Percentiles rank a stretch among this genome's conserved stretches.
These are phyloP conservation scores for Ispidina lecontei DNA, from an alignment of 2,797 vertebrate species.

Conservation along the genomic window DNA sequence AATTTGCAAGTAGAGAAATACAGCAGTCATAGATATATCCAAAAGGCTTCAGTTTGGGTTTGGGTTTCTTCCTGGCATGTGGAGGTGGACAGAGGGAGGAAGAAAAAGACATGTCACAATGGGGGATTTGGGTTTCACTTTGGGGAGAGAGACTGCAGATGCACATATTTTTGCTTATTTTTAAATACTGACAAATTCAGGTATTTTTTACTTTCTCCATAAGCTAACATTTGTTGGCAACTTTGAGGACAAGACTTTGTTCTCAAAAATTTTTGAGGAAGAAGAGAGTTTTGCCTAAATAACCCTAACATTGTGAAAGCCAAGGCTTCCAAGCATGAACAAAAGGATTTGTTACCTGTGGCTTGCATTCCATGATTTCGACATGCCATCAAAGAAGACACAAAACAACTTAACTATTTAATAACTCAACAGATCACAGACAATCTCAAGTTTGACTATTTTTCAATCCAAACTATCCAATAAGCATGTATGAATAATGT, in stretches of 20 bases:
- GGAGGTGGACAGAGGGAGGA: background rate
- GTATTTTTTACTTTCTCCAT: background rate
- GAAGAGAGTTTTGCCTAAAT: background rate
- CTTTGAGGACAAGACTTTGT: background rate
- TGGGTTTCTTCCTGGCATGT: background rate
- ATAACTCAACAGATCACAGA: background rate
- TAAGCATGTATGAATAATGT: background rate
- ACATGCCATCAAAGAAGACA: background rate
- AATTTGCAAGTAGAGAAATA: background rate
- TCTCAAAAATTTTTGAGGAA: background rate
- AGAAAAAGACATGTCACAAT: background rate
- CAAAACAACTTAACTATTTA: background rate
- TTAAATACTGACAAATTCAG: background rate
- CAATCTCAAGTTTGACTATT: background rate
- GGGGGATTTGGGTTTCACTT: background rate
- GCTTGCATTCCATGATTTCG: background rate
- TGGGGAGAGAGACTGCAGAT: background rate
- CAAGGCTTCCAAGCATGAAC: background rate
- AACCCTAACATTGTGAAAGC: background rate
- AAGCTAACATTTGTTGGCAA: background rate
- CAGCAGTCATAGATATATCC: background rate
- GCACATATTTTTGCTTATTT: background rate
- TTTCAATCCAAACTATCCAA: background rate
- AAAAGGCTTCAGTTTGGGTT: background rate
- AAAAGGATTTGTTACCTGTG: background rate